Evolutionary conservation across 2,113 vertebrate species (phyloP).

Genomic region (Callionymus lyra): DNA sequence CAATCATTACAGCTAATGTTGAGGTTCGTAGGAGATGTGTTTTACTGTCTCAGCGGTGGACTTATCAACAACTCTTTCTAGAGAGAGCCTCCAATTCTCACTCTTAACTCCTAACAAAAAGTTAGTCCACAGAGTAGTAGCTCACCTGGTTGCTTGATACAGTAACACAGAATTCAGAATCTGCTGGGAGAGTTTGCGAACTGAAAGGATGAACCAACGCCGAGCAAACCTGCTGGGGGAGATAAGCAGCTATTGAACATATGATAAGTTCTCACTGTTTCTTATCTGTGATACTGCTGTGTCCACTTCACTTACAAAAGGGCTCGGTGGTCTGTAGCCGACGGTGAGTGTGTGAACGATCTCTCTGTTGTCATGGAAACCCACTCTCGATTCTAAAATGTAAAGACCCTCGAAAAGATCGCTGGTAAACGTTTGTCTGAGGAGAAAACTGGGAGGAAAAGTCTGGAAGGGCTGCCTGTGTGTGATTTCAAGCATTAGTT

Average conservation of each 20-base stretch:
- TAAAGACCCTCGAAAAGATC: constrained; percentile 64
- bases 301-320: constrained; percentile 64
- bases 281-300: not conserved
- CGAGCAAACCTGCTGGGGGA: constrained; percentile 66
- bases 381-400: constrained; percentile 72
- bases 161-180: constrained; percentile 68
- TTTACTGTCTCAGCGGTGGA: no score
- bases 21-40: no score
- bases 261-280: not conserved
- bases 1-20: no score
- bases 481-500: constrained; percentile 12
- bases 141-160: constrained; percentile 56
- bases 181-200: constrained; percentile 58
- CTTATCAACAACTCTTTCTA: not conserved
- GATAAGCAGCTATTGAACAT: not conserved
- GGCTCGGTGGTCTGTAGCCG: constrained; percentile 64
- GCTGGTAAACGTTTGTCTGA: constrained; percentile 74
- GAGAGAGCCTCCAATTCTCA: no score
- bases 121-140: no score
- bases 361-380: constrained; percentile 63
- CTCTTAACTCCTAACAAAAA: no score
- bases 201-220: constrained; percentile 70
- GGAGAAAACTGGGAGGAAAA: constrained; percentile 64
- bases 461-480: constrained; percentile 74
- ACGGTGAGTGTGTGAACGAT: constrained; percentile 69